phyloP scores from a whole-genome alignment of 1,140 invertebrate species.

The Papilio polytes region DNA sequence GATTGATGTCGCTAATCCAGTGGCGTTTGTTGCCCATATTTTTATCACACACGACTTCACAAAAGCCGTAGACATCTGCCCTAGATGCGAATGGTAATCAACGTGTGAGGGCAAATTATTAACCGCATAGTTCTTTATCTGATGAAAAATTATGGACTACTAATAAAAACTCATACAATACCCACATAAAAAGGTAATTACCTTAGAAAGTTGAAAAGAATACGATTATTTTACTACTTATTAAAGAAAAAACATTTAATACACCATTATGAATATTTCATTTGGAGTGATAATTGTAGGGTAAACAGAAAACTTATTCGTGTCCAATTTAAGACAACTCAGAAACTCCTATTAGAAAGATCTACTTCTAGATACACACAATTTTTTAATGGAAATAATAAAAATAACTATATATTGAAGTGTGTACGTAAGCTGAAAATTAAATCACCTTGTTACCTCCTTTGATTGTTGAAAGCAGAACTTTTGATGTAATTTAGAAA shows the following conservation, averaged over 20 bases:
- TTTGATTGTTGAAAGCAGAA: too few relatives aligned
- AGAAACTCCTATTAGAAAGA: neutral
- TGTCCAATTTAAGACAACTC: neutral
- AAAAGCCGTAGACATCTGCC: constrained; percentile 10
- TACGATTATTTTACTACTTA: neutral
- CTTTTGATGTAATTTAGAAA: too few relatives aligned
- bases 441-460: too few relatives aligned
- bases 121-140: constrained; percentile 31
- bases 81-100: constrained; percentile 27
- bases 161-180: constrained; percentile 8
- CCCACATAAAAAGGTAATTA: neutral
- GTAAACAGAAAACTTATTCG: neutral
- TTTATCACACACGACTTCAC: constrained; percentile 17
- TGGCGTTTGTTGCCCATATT: constrained; percentile 2
- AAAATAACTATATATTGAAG: too few relatives aligned
- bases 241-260: neutral
- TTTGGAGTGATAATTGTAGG: neutral
- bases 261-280: too few relatives aligned
- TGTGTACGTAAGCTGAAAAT: too few relatives aligned
- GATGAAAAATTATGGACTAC: constrained; percentile 24
- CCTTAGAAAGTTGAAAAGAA: constrained; percentile 10
- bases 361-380: neutral
- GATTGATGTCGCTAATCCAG: neutral
- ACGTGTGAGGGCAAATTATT: constrained; percentile 36
- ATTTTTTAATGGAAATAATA: too few relatives aligned